Base-by-base conservation (phyloP, 2,888 invertebrate species). In the Pristionchus mayeri region DNA sequence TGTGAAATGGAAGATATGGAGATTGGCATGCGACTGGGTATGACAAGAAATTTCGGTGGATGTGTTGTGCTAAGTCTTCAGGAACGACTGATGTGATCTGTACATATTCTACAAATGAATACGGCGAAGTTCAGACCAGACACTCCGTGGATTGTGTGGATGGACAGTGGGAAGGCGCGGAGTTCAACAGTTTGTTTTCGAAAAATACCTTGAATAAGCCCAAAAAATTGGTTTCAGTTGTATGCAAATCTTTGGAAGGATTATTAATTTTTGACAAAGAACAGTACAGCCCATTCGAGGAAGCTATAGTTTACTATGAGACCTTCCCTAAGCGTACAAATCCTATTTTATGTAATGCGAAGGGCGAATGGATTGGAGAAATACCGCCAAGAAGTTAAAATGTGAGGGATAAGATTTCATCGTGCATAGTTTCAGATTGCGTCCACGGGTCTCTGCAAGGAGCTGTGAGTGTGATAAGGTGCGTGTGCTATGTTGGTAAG, bases 121-220 rank as follows among this genome's bases (percentile, higher is more conserved):
- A 27, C n/a, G n/a, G n/a, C 34, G 21, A 67, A 21, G 18, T 67
- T 6, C 67, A 67, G 67, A 37, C 34, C 6, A 7, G 67, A 21
- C 37, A 67, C 67, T 67, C 67, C 4, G 67, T 67, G 18, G 37
- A 67, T 4, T 67, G 67, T 24, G 34, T 67, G 37, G n/a, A 37
- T 21, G 67, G 67, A 67, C 37, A 37, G n/a, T 67, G 67, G 67
- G 37, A 18, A 1, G 37, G 37, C 6, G 67, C 37, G 4, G 34
- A 67, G 67, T 67, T 67, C n/a, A 67, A 67, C 27, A n/a, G 67
- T 67, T 34, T 21, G 67, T 67, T 67, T 67, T n/a, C n/a, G n/a
- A n/a, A n/a, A n/a, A n/a, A n/a, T n/a, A n/a, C n/a, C n/a, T n/a
- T n/a, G n/a, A n/a, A n/a, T n/a, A n/a, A n/a, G n/a, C n/a, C n/a